A percentile compares a stretch with the other conserved stretches of the same genome.
These are phyloP conservation scores for Tetragonula clypearis DNA, from an alignment of 1,140 invertebrate genomes.

Conservation along the genomic window DNA sequence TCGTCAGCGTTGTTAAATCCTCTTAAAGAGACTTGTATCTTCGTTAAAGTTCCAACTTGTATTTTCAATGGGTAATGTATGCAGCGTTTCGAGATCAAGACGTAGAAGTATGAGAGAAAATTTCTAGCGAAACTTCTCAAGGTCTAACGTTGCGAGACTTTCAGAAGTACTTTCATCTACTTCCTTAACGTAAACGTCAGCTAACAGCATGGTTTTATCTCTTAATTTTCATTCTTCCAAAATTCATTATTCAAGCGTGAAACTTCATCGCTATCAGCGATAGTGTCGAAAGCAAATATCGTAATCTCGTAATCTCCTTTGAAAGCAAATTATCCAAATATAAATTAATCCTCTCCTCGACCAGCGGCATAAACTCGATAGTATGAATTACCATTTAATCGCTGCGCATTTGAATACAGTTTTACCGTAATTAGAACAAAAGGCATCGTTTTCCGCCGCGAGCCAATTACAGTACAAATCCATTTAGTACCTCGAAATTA, in stretches of 20 bases:
- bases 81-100: neutral
- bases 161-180: neutral
- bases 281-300: too few species aligned
- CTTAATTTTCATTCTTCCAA: neutral
- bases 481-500: neutral
- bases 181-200: neutral
- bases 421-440: conserved; percentile 35
- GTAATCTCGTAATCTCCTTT: neutral
- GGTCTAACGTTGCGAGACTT: neutral
- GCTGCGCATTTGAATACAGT: neutral
- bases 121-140: neutral
- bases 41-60: neutral
- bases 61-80: neutral
- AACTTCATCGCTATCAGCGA: neutral
- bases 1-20: neutral
- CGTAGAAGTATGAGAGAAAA: neutral
- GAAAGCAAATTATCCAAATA: neutral
- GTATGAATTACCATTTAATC: conserved; percentile 15
- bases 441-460: neutral
- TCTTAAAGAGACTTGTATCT: neutral
- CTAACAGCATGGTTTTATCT: too few species aligned
- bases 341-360: neutral
- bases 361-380: neutral
- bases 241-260: neutral
- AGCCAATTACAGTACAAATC: conserved; percentile 19